Evolutionary conservation across 2,888 invertebrate genomes (phyloP).

Genomic region (Bugulina stolonifera): DNA sequence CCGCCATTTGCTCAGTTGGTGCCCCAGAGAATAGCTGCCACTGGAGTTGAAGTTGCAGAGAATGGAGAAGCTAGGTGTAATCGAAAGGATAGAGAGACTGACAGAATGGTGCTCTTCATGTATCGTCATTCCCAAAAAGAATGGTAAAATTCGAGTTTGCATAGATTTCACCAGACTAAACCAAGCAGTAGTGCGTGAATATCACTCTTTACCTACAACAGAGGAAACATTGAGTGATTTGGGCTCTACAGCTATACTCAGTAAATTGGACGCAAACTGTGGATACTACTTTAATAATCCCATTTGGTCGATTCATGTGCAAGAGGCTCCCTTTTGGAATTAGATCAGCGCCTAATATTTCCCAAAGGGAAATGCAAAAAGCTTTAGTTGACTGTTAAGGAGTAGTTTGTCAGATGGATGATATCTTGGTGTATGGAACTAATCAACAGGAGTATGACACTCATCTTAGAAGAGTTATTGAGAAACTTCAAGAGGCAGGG

Average conservation of each 20-base stretch:
- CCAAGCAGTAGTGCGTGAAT: background rate
- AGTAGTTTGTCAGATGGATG: background rate
- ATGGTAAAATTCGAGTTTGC: background rate
- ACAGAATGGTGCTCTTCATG: background rate
- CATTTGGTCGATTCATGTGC: background rate
- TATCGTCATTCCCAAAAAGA: background rate
- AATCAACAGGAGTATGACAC: background rate
- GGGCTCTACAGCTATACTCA: background rate
- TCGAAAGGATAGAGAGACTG: background rate
- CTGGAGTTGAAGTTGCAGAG: background rate
- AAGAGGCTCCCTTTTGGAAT: background rate
- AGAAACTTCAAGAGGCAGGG: background rate
- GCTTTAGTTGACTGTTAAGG: background rate
- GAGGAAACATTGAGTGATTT: background rate
- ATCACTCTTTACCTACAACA: background rate
- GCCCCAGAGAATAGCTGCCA: background rate
- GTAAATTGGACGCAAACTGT: background rate
- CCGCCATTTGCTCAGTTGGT: background rate
- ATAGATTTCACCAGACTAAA: background rate
- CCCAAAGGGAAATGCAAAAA: background rate
- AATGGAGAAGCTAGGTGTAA: background rate
- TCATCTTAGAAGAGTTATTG: background rate
- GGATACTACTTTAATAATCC: no score
- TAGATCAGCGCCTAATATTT: background rate
- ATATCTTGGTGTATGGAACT: background rate